phyloP scores from a whole-genome alignment of 1,140 invertebrate species.

The Euura lappo region DNA sequence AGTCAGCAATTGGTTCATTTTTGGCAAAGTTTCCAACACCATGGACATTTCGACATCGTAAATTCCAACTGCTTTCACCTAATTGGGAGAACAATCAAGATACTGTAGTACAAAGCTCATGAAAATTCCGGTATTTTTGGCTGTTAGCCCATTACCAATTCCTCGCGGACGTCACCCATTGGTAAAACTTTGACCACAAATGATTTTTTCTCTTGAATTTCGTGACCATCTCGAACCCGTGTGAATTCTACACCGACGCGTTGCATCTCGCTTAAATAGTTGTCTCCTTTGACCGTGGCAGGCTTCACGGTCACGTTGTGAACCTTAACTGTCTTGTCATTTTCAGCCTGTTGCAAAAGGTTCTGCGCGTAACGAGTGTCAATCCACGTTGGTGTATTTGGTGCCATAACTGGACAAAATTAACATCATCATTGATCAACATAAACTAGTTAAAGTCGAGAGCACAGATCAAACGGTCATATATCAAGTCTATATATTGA shows the following conservation, averaged over 20 bases:
- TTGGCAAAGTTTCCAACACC: constrained; percentile 3
- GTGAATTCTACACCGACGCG: constrained; percentile 39
- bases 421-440: too few relatives aligned
- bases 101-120: neutral
- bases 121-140: neutral
- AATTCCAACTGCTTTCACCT: neutral
- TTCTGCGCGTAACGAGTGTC: constrained; percentile 51
- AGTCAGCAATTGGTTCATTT: neutral
- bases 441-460: too few relatives aligned
- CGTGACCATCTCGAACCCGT: constrained; percentile 18
- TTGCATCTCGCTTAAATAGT: constrained; percentile 59
- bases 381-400: constrained; percentile 51
- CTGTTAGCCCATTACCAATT: neutral
- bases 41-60: constrained; percentile 17
- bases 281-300: constrained; percentile 58
- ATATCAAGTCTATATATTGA: too few relatives aligned
- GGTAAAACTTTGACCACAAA: constrained; percentile 48
- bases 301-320: constrained; percentile 41
- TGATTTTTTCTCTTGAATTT: constrained; percentile 35
- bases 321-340: constrained; percentile 46
- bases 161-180: neutral
- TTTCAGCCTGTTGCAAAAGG: constrained; percentile 46
- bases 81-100: neutral
- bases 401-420: constrained; percentile 17
- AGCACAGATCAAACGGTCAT: too few relatives aligned